phyloP scores from a whole-genome alignment of 2,888 invertebrate species.

The Rhorus exstirpatorius region DNA sequence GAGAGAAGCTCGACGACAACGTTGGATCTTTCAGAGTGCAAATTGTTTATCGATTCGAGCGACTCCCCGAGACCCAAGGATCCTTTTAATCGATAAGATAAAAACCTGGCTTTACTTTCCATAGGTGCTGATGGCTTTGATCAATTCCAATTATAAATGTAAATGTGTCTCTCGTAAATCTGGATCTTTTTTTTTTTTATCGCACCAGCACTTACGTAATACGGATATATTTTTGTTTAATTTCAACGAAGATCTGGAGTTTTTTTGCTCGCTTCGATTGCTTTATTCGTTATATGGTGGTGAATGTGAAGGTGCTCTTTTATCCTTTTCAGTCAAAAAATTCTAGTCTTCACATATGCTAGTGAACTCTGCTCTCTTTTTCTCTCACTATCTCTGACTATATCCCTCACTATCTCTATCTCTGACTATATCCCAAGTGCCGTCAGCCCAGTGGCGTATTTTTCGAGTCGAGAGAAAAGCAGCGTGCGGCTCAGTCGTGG shows the following conservation, averaged over 20 bases:
- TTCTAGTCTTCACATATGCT: no score
- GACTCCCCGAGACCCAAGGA: neutral
- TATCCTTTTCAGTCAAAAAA: no score
- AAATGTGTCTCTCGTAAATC: neutral
- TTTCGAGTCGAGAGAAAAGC: conserved; percentile 20
- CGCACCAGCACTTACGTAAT: neutral
- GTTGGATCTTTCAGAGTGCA: neutral
- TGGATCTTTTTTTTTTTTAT: neutral
- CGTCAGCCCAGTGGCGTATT: conserved; percentile 4
- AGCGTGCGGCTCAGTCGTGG: conserved; percentile 22
- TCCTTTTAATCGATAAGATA: neutral
- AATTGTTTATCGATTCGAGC: conserved; percentile 5
- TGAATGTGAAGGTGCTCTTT: no score
- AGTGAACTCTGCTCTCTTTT: conserved; percentile 5
- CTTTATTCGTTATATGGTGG: no score
- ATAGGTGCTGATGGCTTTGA: neutral
- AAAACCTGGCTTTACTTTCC: no score
- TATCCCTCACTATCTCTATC: no score
- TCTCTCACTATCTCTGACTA: no score
- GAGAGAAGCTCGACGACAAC: neutral
- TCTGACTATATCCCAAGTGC: conserved; percentile 18
- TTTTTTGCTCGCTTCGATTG: no score
- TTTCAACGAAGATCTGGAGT: no score
- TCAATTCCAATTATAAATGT: neutral
- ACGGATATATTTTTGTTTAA: no score